Base-by-base conservation (phyloP, 2,797 vertebrate genomes). In the Chanos chanos region DNA sequence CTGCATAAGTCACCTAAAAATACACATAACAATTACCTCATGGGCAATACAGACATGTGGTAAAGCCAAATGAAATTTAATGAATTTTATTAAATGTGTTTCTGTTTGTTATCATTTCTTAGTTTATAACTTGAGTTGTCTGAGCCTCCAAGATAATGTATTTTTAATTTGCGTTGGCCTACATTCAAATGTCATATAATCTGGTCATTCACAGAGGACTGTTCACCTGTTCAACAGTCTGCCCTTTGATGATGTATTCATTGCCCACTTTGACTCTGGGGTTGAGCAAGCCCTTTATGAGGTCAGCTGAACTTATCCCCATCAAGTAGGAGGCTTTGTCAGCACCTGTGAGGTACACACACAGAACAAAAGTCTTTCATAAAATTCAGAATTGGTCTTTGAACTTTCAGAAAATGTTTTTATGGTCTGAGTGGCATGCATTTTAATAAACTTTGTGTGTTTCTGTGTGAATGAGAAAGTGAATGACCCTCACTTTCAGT, bases 241-340 rank as follows among this genome's bases (percentile, higher is more conserved):
- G 95, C 52, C 93, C 93, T 82, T 91, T 97, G 62, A 94, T 91
- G 55, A 97, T 94, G 0, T 83, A 94, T 57, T 98, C 95, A 1
- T 95, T 89, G 65, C 95, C 95, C 4, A 97, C 93, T 77, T 96
- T 96, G 41, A 98, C 95, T 1, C 95, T 86, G 7, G 95, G 95
- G 33, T 98, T 92, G 60, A 96, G 85, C 31, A 98, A 80, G 1
- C 93, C 93, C 73, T 98, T 98, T 74, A 97, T 87, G 68, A 97
- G 91, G 39, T 97, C 95, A 10, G 90, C 91, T 56, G 94, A 93
- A 75, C 84, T 97, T 85, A 97, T 86, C 12, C 93, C 95, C 94
- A 97, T 96, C 61, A 98, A 88, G 68, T 95, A 97, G 15, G 94
- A 93, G 1, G 92, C 92, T 68, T 97, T 98, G 77, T 98, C 95